Percentiles rank a stretch among this genome's conserved stretches.
These are phyloP conservation scores for Leucophenga maculata DNA, from an alignment of 2,888 invertebrate species.

Conservation along the genomic window DNA sequence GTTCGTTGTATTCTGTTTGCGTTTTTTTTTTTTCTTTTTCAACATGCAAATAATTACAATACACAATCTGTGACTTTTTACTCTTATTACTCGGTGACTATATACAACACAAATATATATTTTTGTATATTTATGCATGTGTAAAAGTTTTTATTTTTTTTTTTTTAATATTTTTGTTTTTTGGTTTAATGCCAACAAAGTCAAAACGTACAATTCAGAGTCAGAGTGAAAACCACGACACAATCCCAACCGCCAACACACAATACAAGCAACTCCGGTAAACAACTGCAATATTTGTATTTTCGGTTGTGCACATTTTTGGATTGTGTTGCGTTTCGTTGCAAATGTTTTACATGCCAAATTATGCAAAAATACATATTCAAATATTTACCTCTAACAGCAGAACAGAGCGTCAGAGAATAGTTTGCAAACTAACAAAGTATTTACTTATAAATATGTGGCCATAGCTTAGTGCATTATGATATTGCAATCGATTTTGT, in stretches of 20 bases:
- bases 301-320: slow-evolving; percentile 16
- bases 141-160: background rate
- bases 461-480: background rate
- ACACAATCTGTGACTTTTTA: slow-evolving; percentile 27
- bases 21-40: too few species aligned
- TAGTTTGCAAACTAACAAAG: background rate
- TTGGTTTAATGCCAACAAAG: slow-evolving; percentile 4
- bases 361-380: slow-evolving; percentile 65
- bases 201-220: background rate
- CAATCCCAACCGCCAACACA: too few species aligned
- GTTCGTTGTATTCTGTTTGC: slow-evolving; percentile 44
- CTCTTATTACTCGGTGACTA: background rate
- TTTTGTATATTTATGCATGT: background rate
- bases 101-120: background rate
- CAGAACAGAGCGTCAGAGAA: background rate
- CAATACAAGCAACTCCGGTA: background rate
- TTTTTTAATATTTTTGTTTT: too few species aligned
- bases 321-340: slow-evolving; percentile 41
- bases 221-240: background rate
- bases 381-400: slow-evolving; percentile 54
- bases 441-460: background rate
- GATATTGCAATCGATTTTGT: slow-evolving; percentile 54
- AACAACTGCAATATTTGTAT: slow-evolving; percentile 25
- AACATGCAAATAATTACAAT: slow-evolving; percentile 53
- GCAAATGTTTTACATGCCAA: slow-evolving; percentile 65